Percentiles rank a stretch among this genome's conserved stretches.
Conservation (phyloP, 2,888 invertebrate species). For the Tryphoninae sp. region DNA sequence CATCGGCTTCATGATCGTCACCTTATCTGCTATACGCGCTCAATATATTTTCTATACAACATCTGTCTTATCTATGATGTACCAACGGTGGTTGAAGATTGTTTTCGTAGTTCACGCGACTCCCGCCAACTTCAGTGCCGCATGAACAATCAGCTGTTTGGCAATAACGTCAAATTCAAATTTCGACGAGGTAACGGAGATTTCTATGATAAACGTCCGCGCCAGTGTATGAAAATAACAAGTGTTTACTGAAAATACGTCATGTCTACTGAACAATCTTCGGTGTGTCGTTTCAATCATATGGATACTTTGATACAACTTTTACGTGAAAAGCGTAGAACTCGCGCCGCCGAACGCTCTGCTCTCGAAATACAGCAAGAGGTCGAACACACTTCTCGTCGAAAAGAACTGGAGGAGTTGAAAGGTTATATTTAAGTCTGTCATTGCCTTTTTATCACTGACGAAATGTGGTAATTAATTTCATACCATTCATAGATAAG, state of each 20-base stretch:
- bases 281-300: background rate
- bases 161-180: background rate
- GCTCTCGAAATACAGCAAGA: conserved; percentile 25
- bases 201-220: no score
- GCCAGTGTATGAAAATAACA: no score
- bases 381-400: conserved; percentile 16
- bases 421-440: conserved; percentile 51
- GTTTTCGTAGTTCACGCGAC: background rate
- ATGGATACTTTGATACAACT: background rate
- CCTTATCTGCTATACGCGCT: conserved; percentile 10
- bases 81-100: background rate
- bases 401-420: conserved; percentile 41
- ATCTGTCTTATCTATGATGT: conserved; percentile 8
- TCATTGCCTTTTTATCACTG: background rate
- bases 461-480: background rate
- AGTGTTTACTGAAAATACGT: no score
- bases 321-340: conserved; percentile 48
- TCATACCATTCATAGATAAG: conserved; percentile 59
- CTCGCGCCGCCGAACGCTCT: conserved; percentile 22
- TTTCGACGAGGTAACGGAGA: no score
- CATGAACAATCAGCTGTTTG: background rate
- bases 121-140: background rate
- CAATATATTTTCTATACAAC: background rate
- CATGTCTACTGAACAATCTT: background rate
- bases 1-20: background rate